Percentiles rank a stretch among this genome's conserved stretches.
Evolutionary conservation across 2,797 vertebrate species (phyloP).

Genomic region (Morus bassanus): DNA sequence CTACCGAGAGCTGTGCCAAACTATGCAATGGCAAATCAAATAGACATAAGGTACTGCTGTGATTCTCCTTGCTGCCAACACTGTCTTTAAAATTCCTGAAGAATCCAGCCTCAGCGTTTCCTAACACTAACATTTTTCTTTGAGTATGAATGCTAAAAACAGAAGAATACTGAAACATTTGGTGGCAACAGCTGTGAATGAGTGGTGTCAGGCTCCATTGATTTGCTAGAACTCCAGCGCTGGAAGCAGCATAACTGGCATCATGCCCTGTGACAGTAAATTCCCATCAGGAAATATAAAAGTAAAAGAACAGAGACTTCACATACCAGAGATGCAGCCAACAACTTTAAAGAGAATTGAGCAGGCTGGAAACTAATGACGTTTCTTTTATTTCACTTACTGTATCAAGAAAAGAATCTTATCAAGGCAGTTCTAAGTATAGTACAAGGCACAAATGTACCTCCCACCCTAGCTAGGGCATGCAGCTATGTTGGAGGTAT

Average conservation of each 20-base stretch:
- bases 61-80: neutral
- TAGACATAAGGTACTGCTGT: neutral
- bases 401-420: neutral
- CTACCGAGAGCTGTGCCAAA: neutral
- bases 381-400: conserved; percentile 18
- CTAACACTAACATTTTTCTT: neutral
- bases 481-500: conserved; percentile 17
- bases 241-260: neutral
- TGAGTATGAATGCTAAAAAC: neutral
- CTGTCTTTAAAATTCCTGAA: neutral
- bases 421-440: conserved; percentile 23
- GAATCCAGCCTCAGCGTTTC: neutral
- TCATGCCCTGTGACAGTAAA: neutral
- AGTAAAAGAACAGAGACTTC: neutral
- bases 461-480: conserved; percentile 1
- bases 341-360: neutral
- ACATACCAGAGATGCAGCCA: neutral
- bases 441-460: conserved; percentile 5
- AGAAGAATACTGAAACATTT: neutral
- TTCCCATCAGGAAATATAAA: neutral
- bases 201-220: neutral
- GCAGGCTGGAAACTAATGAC: neutral
- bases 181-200: neutral
- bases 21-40: neutral
- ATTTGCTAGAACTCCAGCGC: neutral